These are phyloP conservation scores for Otolemur garnettii DNA, from an alignment of 2,113 vertebrate species.

Conservation along the genomic window DNA sequence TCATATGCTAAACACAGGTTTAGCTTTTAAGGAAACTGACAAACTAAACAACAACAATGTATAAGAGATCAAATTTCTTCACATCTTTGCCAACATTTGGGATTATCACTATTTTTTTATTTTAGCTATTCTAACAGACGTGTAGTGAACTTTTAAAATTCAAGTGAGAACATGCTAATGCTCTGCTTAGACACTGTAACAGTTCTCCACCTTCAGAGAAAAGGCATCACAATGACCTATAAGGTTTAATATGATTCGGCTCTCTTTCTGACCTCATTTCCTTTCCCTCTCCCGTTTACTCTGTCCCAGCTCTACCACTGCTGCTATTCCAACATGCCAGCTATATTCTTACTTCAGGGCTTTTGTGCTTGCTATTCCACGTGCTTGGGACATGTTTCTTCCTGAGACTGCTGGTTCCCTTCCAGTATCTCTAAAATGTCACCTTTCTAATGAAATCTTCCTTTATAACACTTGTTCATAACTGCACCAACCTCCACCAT, in stretches of 20 bases:
- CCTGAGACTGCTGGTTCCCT: not conserved
- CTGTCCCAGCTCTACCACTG: not conserved
- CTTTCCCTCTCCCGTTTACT: not conserved
- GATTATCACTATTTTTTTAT: not conserved
- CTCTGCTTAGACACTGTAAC: not conserved
- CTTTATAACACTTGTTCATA: not conserved
- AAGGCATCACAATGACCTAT: not conserved
- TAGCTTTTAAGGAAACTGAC: conserved; percentile 33
- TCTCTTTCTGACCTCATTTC: conserved; percentile 29
- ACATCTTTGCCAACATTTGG: not conserved
- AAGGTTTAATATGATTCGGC: not conserved
- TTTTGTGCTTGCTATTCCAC: not conserved
- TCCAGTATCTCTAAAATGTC: not conserved
- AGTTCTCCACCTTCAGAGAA: conserved; percentile 15
- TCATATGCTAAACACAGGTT: not conserved
- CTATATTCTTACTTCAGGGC: not conserved
- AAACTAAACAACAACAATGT: not conserved
- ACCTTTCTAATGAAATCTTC: not conserved
- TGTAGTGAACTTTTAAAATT: not conserved
- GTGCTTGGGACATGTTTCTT: not conserved
- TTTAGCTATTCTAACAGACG: conserved; percentile 7
- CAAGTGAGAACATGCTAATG: not conserved
- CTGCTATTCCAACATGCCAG: not conserved
- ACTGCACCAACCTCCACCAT: not conserved
- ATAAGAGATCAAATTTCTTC: not conserved